A percentile compares a stretch with the other conserved stretches of the same genome.
Evolutionary conservation across 2,797 vertebrate genomes (phyloP).

Genomic region (Lateolabrax maculatus): DNA sequence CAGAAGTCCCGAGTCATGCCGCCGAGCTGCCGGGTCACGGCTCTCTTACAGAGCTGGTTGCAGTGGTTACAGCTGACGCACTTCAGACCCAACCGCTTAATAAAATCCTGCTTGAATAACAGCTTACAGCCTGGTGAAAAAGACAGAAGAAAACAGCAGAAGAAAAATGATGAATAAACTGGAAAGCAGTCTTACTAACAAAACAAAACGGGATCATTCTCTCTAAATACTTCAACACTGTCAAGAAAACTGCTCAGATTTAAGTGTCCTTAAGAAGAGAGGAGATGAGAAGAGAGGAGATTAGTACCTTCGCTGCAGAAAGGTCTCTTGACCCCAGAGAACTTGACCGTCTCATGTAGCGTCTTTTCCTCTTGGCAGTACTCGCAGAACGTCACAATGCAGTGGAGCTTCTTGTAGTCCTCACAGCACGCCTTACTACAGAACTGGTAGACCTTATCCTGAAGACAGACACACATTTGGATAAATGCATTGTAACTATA

Average conservation of each 20-base stretch:
- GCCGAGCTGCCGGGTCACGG: conserved; percentile 92
- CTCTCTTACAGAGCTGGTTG: conserved; percentile 96
- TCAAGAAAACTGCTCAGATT: background rate
- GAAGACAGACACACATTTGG: conserved; percentile 50
- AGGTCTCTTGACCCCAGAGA: conserved; percentile 96
- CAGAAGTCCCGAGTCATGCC: conserved; percentile 96
- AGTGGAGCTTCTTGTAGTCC: conserved; percentile 99
- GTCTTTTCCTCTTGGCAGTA: conserved; percentile 99
- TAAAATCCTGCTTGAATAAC: conserved; percentile 98
- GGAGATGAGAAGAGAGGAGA: background rate
- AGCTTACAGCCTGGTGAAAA: conserved; percentile 93
- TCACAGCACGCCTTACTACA: conserved; percentile 97
- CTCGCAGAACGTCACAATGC: conserved; percentile 98
- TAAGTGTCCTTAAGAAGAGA: background rate
- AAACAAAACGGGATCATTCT: background rate
- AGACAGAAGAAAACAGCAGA: background rate
- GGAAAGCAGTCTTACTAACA: background rate
- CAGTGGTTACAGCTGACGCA: conserved; percentile 99
- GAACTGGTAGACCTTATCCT: conserved; percentile 98
- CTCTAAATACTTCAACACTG: background rate
- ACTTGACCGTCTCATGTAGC: conserved; percentile 95
- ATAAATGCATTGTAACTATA: background rate
- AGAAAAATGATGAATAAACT: background rate
- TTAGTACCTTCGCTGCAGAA: conserved; percentile 98
- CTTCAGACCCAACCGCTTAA: conserved; percentile 94